Base-by-base conservation (phyloP, 2,113 vertebrate genomes). In the Oxyruncus cristatus region DNA sequence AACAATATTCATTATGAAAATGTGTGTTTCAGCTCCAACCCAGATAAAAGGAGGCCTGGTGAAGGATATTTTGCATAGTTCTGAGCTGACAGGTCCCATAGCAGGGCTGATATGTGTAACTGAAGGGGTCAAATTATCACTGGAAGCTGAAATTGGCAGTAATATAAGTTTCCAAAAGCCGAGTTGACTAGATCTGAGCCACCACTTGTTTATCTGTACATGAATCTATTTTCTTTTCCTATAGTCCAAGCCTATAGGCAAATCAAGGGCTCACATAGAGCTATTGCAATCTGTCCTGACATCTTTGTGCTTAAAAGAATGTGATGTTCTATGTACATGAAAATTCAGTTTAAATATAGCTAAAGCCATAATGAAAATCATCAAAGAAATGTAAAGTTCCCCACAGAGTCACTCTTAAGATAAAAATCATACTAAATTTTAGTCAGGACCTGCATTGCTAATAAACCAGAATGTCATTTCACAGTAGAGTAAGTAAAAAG, bases 381-480 rank as follows among this genome's bases (percentile, higher is more conserved):
- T 83, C 39, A 93, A 84, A 94, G 67, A 96, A 94, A 93, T 67
- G 17, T 65, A 68, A 92, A 94, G 59, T 86, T 95, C 68, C 59
- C 27, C 42, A 68, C 22, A 88, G 73, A 95, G 59, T 93, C 67
- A 59, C 50, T 90, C 63, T 83, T 77, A 88, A 86, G 85, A 85
- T 95, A 88, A 93, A 96, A 95, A 93, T 88, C 68, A 21, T 79
- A 47, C 59, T 85, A 67, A 83, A 95, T 95, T 96, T 96, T 96
- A 72, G 70, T 77, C 42, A 78, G 26, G 85, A 92, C 81, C 75
- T 96, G 68, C 85, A 91, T 88, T 77, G 18, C 58, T 97, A 96
- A 95, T 96, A 96, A 97, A 95, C 33, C 70, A 88, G 90, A 91
- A 91, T 91, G 81, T 89, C 91, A 85, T 94, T 93, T 97, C 28